Base-by-base conservation (phyloP, 2,888 invertebrate genomes). In the Drosophila atroscutellata region DNA sequence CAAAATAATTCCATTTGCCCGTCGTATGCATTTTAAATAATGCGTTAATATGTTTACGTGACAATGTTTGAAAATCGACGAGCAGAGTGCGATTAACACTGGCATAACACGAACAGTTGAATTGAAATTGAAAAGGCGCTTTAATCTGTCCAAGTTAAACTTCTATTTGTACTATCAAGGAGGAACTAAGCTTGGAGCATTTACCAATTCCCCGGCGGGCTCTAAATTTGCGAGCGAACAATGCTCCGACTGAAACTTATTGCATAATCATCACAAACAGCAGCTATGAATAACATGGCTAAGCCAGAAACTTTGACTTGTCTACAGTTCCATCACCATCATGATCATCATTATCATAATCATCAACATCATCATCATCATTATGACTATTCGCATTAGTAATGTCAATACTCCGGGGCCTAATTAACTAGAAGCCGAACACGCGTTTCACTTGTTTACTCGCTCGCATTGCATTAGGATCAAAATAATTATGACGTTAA, bases 401-500 rank as follows among this genome's bases (percentile, higher is more conserved):
- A 63, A 58, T 45, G 45, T 51, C 69, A 70, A 74, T 74, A 65
- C 72, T 57, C 65, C n/a, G 26, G 58, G 70, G 79, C 18, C 64
- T 66, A 70, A 73, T 80, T 79, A 66, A 51, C 36, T 45, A 15
- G n/a, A 30, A 36, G 32, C 49, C 45, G 24, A 37, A 47, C 37
- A 55, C 55, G 64, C 62, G 55, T 61, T 20, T 20, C 20, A 20
- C 47, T 63, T 77, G 50, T 42, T 67, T 56, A 28, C 55, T 52
- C 65, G 50, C 59, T 60, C 50, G 77, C 77, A 80, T 81, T 75
- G 72, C 72, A 81, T 78, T 81, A 78, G 75, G 71, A 75, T 81
- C 67, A 49, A 47, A 61, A 63, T 71, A 64, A 68, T 68, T 71
- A 61, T 67, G 64, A 45, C 32, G 51, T 39, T 58, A 61, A 70